A percentile compares a stretch with the other conserved stretches of the same genome.
These are phyloP conservation scores for Anolis carolinensis DNA, from an alignment of 2,113 vertebrate genomes.

Conservation along the genomic window DNA sequence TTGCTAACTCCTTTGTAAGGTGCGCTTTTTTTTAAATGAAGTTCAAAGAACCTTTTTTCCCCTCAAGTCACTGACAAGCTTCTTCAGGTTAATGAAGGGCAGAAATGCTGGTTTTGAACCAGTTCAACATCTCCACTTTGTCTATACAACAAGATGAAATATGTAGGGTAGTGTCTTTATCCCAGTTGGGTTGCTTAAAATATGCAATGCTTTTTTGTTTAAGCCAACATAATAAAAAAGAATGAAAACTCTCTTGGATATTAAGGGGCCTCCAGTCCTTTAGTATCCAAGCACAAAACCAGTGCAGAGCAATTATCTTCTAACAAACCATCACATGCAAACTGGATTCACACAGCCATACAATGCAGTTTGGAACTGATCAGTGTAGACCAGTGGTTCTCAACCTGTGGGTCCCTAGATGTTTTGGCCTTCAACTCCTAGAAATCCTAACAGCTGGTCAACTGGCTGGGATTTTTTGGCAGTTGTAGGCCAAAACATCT, in stretches of 20 bases:
- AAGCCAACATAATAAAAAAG: not conserved
- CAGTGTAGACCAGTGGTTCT: too few relatives aligned
- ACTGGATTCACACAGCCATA: too few relatives aligned
- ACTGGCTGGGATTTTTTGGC: too few relatives aligned
- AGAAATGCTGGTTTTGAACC: constrained; percentile 21
- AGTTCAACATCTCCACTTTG: not conserved
- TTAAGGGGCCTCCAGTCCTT: constrained; percentile 13
- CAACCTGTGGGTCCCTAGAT: too few relatives aligned
- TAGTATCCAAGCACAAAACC: constrained; percentile 30
- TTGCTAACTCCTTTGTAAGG: constrained; percentile 37
- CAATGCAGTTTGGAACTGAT: too few relatives aligned
- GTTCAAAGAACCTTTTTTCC: constrained; percentile 24
- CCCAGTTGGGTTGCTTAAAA: not conserved
- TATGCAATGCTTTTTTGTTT: not conserved
- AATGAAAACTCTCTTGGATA: not conserved
- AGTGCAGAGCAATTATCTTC: constrained; percentile 11
- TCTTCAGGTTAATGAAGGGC: accelerated
- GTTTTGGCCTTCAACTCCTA: too few relatives aligned
- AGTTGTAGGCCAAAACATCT: too few relatives aligned
- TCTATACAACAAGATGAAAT: not conserved
- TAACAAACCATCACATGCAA: too few relatives aligned
- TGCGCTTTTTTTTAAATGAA: constrained; percentile 40
- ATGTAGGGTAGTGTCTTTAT: accelerated
- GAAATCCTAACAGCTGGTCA: too few relatives aligned
- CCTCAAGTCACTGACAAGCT: accelerated